phyloP scores from a whole-genome alignment of 2,113 vertebrate genomes.

The Ia io region DNA sequence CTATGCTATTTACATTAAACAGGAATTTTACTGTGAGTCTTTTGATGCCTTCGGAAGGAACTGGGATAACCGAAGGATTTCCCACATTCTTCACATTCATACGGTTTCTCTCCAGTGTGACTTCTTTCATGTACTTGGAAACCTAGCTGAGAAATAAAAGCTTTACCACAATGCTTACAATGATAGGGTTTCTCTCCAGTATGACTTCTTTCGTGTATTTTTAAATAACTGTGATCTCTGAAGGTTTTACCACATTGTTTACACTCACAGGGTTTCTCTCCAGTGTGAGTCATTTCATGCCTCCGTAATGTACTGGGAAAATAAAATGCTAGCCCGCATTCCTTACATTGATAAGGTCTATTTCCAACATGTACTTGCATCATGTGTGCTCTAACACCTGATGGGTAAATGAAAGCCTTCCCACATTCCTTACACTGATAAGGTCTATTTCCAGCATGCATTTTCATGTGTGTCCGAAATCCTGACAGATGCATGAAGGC shows the following conservation, averaged over 20 bases:
- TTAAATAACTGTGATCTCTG: not conserved
- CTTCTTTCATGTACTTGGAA: not conserved
- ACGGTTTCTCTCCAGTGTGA: slow-evolving; percentile 4
- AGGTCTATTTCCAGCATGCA: not conserved
- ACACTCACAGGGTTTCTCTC: not conserved
- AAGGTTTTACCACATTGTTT: not conserved
- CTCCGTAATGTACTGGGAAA: not conserved
- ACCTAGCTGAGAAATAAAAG: not conserved
- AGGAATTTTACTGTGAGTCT: not conserved
- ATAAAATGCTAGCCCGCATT: not conserved
- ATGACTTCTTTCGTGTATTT: not conserved
- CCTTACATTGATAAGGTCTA: not conserved
- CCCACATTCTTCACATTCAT: not conserved
- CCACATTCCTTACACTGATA: not conserved
- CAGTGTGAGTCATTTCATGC: not conserved
- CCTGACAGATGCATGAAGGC: not conserved
- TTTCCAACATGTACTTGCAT: not conserved
- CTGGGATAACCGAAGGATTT: not conserved
- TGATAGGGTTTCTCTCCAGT: not conserved
- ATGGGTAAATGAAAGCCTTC: not conserved
- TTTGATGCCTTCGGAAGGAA: not conserved
- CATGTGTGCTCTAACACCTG: not conserved
- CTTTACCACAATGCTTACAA: not conserved
- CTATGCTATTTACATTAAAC: not conserved
- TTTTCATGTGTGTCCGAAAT: not conserved